Percentiles rank a stretch among this genome's conserved stretches.
phyloP scores from a whole-genome alignment of 35 echinoderm and acorn worm species.

The Lytechinus pictus region DNA sequence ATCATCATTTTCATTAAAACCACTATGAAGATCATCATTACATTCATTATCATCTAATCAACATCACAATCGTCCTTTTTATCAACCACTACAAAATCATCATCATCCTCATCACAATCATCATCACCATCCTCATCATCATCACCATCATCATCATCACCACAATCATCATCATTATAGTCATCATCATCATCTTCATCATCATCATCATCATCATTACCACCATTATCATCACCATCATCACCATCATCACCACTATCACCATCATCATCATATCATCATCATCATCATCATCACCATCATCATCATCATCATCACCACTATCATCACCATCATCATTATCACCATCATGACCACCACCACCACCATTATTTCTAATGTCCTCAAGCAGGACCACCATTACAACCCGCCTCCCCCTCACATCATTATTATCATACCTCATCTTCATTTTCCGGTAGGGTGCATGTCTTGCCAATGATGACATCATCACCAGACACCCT shows the following conservation, averaged over 20 bases:
- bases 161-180: too few relatives aligned
- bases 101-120: not conserved
- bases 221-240: too few relatives aligned
- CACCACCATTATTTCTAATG: not conserved
- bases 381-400: not conserved
- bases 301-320: not conserved
- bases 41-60: too few relatives aligned
- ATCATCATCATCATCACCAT: not conserved
- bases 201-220: too few relatives aligned
- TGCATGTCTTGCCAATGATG: constrained; percentile 93
- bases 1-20: too few relatives aligned
- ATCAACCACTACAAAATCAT: not conserved
- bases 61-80: not conserved
- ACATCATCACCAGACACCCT: constrained; percentile 99
- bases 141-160: not conserved
- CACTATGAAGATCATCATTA: too few relatives aligned
- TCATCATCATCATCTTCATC: too few relatives aligned
- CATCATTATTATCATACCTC: constrained; percentile 66
- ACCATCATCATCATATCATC: not conserved
- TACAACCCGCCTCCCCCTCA: not conserved
- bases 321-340: not conserved
- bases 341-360: not conserved
- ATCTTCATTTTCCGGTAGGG: constrained; percentile 88
- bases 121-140: not conserved
- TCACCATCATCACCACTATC: too few relatives aligned